phyloP scores from a whole-genome alignment of 2,888 invertebrate genomes.

The Fragum whitleyi region DNA sequence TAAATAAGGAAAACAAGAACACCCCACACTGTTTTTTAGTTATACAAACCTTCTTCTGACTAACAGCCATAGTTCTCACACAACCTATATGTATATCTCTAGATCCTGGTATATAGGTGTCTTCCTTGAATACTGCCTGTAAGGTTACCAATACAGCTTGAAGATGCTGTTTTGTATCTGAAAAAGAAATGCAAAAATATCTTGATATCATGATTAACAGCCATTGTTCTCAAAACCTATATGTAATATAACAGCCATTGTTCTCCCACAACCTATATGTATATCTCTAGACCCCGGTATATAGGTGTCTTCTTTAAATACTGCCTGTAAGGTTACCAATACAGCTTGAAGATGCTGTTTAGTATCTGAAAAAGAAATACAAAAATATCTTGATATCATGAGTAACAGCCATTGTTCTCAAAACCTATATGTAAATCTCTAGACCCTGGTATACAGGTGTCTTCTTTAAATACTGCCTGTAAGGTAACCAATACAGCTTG shows the following conservation, averaged over 20 bases:
- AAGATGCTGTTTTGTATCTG: constrained; percentile 58
- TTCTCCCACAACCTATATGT: constrained; percentile 82
- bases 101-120: constrained; percentile 76
- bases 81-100: constrained; percentile 82
- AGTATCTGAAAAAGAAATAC: constrained; percentile 60
- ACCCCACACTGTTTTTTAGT: background rate
- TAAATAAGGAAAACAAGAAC: background rate
- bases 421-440: no score
- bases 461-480: constrained; percentile 76
- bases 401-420: no score
- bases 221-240: no score
- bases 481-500: constrained; percentile 80
- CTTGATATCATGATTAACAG: no score
- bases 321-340: constrained; percentile 79
- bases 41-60: constrained; percentile 83
- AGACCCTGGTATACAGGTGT: constrained; percentile 76
- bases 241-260: constrained; percentile 84
- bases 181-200: no score
- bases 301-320: constrained; percentile 78
- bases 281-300: constrained; percentile 77
- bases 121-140: constrained; percentile 77
- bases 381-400: no score
- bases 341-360: constrained; percentile 66
- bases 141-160: constrained; percentile 80
- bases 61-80: constrained; percentile 83